Evolutionary conservation across 2,113 vertebrate species (phyloP), one percentile per base, ranked within the genome.

Genomic region (Perognathus longimembris): DNA sequence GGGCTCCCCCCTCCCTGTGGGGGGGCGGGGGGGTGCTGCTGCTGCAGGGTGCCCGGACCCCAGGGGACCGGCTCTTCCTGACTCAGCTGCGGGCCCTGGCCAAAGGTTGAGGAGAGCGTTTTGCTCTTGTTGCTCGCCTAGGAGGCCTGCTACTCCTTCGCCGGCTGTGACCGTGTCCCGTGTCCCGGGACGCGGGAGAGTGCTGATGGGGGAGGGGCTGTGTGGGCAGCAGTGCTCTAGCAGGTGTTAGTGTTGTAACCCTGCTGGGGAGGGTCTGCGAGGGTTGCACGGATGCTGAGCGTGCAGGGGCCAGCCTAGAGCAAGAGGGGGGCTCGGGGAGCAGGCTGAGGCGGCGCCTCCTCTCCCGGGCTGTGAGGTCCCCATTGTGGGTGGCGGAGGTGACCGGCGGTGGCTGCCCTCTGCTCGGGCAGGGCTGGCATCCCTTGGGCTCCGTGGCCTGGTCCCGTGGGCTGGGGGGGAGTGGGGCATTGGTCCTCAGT

Each of bases 331-430:
- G n/a, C n/a, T n/a, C n/a, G n/a, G n/a, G 66, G 64, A 0, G 14
- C 24, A 36, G 26, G 2, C 7, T 77, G 4, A 11, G 2, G 18
- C 26, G 50, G 17, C 24, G 61, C 34, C 4, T 14, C 15, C 0
- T 26, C 32, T 26, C 26, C 32, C 42, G 61, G 7, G 71, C 45
- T 34, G 24, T 3, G 18, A 50, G 42, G 10, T 9, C 36, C 36
- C 1, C 0, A 6, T 10, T 3, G 6, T 64, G 12, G 36, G 30
- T 32, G 36, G 61, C 8, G 45, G 45, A 1, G 45, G 9, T 11
- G 45, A 45, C 50, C 14, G 50, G 17, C 14, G 14, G 17, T 4
- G 4, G 50, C 50, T 14, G 50, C 17, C 17, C 50, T 54, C 17
- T 54, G 50, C 14, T 15, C 14, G 17, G 50, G 45, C 9, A 54